Percentiles rank a stretch among this genome's conserved stretches.
Evolutionary conservation across 2,888 invertebrate genomes (phyloP).

Genomic region (Lithophane semibrunnea): DNA sequence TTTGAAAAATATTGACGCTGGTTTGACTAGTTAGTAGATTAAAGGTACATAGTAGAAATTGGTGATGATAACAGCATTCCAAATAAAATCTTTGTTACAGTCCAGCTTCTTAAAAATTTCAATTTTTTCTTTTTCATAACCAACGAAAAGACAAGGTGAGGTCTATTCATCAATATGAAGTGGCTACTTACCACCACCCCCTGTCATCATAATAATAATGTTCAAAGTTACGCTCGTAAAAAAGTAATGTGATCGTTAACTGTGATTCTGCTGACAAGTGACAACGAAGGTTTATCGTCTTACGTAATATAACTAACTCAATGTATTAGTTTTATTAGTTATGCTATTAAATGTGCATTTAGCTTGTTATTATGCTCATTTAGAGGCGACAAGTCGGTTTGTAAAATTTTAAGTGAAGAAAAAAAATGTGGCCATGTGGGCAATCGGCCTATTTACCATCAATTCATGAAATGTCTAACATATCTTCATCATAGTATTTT

Average conservation of each 20-base stretch:
- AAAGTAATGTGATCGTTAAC: slow-evolving; percentile 37
- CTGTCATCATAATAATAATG: slow-evolving; percentile 15
- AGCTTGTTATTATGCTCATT: background rate
- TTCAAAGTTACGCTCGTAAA: slow-evolving; percentile 43
- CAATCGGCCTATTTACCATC: background rate
- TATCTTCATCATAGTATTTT: background rate
- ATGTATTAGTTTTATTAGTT: slow-evolving; percentile 6
- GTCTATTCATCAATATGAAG: slow-evolving; percentile 21
- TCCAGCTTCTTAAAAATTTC: too few relatives aligned
- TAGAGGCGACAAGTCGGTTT: background rate
- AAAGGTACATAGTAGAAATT: background rate
- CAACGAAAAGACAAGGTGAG: background rate
- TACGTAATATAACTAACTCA: background rate
- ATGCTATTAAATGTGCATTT: background rate
- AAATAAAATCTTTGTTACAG: background rate
- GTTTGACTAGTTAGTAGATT: background rate
- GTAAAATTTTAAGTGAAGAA: background rate
- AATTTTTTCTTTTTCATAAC: background rate
- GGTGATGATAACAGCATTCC: background rate
- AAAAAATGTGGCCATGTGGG: background rate
- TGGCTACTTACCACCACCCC: background rate
- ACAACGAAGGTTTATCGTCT: slow-evolving; percentile 35
- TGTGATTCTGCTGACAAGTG: slow-evolving; percentile 26
- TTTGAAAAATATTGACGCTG: background rate
- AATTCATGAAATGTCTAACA: background rate